Percentiles rank a stretch among this genome's conserved stretches.
Conservation (phyloP, 1,140 invertebrate species). For the Limonius californicus region DNA sequence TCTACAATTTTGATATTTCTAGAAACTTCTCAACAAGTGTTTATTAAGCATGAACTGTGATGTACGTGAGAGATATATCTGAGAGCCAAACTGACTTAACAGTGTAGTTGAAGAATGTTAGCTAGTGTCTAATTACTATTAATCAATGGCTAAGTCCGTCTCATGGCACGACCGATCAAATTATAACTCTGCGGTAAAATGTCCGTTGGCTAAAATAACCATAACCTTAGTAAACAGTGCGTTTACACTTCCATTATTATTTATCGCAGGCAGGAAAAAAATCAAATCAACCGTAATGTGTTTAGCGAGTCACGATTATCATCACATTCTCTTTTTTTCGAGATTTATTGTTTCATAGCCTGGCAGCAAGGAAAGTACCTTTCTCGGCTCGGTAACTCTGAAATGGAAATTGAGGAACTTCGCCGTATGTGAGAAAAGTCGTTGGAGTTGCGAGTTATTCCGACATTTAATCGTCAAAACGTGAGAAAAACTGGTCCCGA, state of each 20-base stretch:
- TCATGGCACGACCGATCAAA: conserved; percentile 46
- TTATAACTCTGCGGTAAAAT: conserved; percentile 43
- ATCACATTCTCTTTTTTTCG: conserved; percentile 13
- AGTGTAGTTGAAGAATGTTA: conserved; percentile 23
- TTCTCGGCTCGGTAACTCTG: not conserved
- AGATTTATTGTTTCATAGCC: conserved; percentile 12
- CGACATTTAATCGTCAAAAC: not conserved
- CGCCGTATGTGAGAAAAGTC: not conserved
- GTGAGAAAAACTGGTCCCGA: not conserved
- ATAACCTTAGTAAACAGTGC: conserved; percentile 44
- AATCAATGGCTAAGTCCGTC: conserved; percentile 44
- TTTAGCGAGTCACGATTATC: conserved; percentile 14
- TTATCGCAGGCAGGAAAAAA: conserved; percentile 2
- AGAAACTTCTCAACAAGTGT: too few species aligned
- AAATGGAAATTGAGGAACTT: not conserved
- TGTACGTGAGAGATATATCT: not conserved
- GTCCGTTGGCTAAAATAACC: conserved; percentile 39
- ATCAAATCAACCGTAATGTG: conserved; percentile 13
- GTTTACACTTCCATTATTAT: conserved; percentile 45
- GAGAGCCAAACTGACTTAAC: conserved; percentile 11
- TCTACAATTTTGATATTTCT: too few species aligned
- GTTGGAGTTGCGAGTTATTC: too few species aligned
- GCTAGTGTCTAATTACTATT: conserved; percentile 45
- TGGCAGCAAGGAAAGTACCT: not conserved
- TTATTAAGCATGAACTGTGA: too few species aligned